A percentile compares a stretch with the other conserved stretches of the same genome.
Conservation (phyloP, 2,888 invertebrate species). For the Cephus runcator region DNA sequence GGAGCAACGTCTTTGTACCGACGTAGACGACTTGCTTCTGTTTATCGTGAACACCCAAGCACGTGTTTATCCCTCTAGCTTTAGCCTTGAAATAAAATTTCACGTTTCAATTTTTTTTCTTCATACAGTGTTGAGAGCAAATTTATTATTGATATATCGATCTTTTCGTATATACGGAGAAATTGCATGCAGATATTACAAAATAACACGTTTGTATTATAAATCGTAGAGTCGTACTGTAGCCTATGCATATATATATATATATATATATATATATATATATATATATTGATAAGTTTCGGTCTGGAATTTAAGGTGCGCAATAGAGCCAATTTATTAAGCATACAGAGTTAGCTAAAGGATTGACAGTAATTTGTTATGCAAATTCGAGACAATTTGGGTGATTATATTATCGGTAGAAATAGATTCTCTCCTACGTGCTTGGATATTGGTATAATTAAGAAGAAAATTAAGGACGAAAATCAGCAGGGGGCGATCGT, state of each 20-base stretch:
- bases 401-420: neutral
- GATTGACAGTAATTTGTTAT: neutral
- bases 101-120: no score
- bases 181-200: no score
- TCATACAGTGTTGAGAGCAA: no score
- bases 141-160: no score
- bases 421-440: neutral
- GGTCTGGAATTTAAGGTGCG: neutral
- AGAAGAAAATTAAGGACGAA: neutral
- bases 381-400: neutral
- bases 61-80: no score
- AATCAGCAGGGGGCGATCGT: neutral
- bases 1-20: neutral
- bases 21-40: neutral
- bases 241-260: no score
- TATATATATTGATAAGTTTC: neutral
- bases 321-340: neutral
- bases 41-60: neutral
- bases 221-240: no score
- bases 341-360: neutral
- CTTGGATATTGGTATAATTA: neutral
- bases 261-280: no score
- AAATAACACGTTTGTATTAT: no score
- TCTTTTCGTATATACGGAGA: no score
- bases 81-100: no score